These are phyloP conservation scores for Lepidurus couesii DNA, from an alignment of 1,140 invertebrate species.

Conservation along the genomic window DNA sequence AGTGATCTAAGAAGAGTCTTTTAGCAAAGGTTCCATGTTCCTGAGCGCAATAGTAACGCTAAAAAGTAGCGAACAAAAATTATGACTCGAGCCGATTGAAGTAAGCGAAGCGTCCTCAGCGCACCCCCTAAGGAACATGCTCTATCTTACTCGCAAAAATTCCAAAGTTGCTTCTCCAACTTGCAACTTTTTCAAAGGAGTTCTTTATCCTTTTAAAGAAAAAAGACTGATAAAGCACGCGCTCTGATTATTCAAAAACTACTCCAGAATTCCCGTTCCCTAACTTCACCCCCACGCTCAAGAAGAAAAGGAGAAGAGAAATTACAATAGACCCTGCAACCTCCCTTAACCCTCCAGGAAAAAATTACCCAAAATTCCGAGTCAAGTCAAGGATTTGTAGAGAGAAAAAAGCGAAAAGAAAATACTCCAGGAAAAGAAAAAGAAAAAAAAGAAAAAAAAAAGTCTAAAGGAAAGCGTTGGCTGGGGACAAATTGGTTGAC, in stretches of 20 bases:
- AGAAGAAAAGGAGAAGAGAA: neutral
- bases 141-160: neutral
- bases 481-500: conserved; percentile 21
- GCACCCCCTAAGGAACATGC: neutral
- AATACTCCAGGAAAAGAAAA: neutral
- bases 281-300: neutral
- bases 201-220: neutral
- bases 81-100: too few relatives aligned
- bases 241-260: conserved; percentile 1
- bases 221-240: neutral
- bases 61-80: too few relatives aligned
- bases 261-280: neutral
- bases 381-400: too few relatives aligned
- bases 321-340: neutral
- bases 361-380: too few relatives aligned
- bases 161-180: neutral
- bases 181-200: neutral
- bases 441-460: neutral
- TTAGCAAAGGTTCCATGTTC: too few relatives aligned
- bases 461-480: neutral
- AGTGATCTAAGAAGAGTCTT: too few relatives aligned
- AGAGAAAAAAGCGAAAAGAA: neutral
- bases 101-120: too few relatives aligned
- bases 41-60: too few relatives aligned
- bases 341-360: neutral